Evolutionary conservation across 2,113 vertebrate species (phyloP).

Genomic region (Picathartes gymnocephalus): DNA sequence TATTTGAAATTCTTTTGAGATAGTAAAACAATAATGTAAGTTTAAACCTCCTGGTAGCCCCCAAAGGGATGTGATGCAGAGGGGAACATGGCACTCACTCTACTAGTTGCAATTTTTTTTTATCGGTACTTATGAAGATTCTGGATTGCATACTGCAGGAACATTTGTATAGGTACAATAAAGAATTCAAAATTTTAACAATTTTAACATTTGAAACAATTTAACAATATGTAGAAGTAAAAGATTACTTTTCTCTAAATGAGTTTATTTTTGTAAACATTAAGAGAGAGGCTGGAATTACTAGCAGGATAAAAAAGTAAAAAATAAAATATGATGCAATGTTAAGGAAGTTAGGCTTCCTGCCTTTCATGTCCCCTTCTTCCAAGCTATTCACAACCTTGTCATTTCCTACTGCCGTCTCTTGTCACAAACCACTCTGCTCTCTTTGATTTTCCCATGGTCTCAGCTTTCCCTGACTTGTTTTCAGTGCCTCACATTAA

Average conservation of each 20-base stretch:
- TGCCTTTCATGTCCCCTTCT: slow-evolving; percentile 53
- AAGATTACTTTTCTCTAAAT: background rate
- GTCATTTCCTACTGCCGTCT: slow-evolving; percentile 46
- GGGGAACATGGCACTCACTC: background rate
- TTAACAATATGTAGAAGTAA: background rate
- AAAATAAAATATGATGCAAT: slow-evolving; percentile 55
- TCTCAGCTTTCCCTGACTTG: slow-evolving; percentile 22
- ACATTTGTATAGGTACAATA: background rate
- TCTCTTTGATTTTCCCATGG: slow-evolving; percentile 41
- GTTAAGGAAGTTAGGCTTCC: slow-evolving; percentile 54
- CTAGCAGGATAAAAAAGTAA: background rate
- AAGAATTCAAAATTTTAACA: background rate
- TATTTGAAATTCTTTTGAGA: background rate
- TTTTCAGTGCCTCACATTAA: background rate
- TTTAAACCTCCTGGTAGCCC: background rate
- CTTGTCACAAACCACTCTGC: slow-evolving; percentile 25
- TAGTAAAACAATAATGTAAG: background rate
- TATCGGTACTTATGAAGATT: background rate
- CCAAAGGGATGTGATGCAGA: background rate
- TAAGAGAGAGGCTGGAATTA: background rate
- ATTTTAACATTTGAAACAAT: background rate
- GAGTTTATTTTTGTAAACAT: background rate
- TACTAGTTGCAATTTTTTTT: background rate
- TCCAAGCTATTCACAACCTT: slow-evolving; percentile 44
- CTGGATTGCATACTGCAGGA: background rate